A percentile compares a stretch with the other conserved stretches of the same genome.
phyloP scores from a whole-genome alignment of 2,113 vertebrate species.

The Elaphurus davidianus region DNA sequence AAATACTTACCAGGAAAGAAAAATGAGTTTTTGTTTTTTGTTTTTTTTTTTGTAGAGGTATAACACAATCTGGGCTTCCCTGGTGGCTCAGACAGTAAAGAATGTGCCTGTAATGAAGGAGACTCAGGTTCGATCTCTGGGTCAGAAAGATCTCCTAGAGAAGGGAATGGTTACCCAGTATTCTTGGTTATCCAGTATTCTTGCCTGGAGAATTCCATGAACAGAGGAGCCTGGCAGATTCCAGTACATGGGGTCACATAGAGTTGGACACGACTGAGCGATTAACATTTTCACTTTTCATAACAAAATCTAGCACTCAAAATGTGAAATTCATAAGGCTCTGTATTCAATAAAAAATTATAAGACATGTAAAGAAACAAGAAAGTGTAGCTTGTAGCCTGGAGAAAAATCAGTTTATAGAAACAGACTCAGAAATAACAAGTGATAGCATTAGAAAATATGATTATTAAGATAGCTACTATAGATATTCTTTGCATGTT shows the following conservation, averaged over 20 bases:
- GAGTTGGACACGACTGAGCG: not conserved
- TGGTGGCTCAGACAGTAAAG: not conserved
- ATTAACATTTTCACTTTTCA: not conserved
- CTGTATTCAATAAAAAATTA: not conserved
- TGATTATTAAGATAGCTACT: not conserved
- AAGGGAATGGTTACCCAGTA: not conserved
- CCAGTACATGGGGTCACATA: not conserved
- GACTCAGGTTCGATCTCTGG: not conserved
- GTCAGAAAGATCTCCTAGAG: not conserved
- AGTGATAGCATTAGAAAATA: not conserved
- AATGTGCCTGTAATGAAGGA: not conserved
- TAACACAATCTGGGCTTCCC: not conserved
- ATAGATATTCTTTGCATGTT: not conserved
- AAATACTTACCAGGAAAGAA: not conserved
- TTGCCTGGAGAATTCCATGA: not conserved
- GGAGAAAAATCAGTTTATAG: not conserved
- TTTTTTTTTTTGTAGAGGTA: not conserved
- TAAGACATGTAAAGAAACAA: not conserved
- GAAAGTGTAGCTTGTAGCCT: not conserved
- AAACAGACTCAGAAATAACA: conserved; percentile 13
- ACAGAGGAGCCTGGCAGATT: not conserved
- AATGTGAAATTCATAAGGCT: not conserved
- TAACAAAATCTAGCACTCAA: not conserved
- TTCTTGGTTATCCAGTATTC: not conserved
- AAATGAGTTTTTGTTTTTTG: not conserved